Conservation (phyloP, 1,140 invertebrate species). For the Rhagoletis zephyria region DNA sequence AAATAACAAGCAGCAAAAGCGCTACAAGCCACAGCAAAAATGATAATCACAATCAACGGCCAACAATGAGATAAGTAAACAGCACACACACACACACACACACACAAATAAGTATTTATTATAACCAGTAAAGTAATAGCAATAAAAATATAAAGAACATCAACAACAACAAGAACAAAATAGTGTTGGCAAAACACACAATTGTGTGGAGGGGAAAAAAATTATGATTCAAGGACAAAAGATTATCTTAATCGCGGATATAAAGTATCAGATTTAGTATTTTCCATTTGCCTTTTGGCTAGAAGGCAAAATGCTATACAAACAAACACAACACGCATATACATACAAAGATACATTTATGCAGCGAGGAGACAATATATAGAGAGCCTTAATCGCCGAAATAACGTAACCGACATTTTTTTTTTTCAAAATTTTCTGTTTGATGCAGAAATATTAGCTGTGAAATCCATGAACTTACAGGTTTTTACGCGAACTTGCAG, state of each 20-base stretch:
- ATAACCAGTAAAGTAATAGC: too few species aligned
- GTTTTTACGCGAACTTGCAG: too few species aligned
- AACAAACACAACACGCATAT: background rate
- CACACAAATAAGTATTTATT: too few species aligned
- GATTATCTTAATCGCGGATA: constrained; percentile 54
- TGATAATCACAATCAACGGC: constrained; percentile 36
- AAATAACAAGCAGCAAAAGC: constrained; percentile 3
- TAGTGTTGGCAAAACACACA: constrained; percentile 8
- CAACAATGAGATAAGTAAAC: background rate
- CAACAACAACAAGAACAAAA: background rate
- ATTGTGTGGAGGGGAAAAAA: background rate
- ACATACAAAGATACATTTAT: background rate
- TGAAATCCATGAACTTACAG: too few species aligned
- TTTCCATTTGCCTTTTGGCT: constrained; percentile 37
- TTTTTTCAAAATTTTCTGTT: too few species aligned
- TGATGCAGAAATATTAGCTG: too few species aligned
- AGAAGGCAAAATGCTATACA: constrained; percentile 29
- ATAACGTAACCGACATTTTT: too few species aligned
- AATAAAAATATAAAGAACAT: constrained; percentile 31
- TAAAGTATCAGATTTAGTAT: constrained; percentile 51
- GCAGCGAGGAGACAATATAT: too few species aligned
- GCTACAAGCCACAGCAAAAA: constrained; percentile 7
- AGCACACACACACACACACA: too few species aligned
- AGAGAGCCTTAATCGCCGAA: too few species aligned
- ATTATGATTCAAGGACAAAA: constrained; percentile 51